Base-by-base conservation (phyloP, 2,113 vertebrate genomes). In the Pontoporia blainvillei region DNA sequence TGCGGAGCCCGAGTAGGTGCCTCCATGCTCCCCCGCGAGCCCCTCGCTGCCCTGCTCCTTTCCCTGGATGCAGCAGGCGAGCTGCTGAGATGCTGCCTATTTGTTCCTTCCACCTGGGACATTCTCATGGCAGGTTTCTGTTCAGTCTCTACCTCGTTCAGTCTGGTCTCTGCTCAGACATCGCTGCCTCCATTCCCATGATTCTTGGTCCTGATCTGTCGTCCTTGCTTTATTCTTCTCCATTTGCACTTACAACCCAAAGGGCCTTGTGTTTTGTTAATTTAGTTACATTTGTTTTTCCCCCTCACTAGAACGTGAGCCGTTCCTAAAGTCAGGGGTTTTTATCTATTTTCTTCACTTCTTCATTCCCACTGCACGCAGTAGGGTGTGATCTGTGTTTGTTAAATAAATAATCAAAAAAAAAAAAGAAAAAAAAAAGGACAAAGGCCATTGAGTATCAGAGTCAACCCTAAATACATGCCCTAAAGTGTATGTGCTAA, bases 111-210 rank as follows among this genome's bases (percentile, higher is more conserved):
- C 31, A 23, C 21, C 31, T 8, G 11, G 25, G 14, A 31, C 34
- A 2, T 6, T 27, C 54, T 49, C 4, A 0, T 1, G 17, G 6
- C 17, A 4, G 49, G 73, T 10, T 7, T 7, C 36, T 3, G 0
- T 14, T 8, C 8, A 15, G 1, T 4, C 27, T 8, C 13, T 10
- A 3, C 54, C 14, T 89, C 20, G 6, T 54, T 57, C 23, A 3
- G 36, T n/a, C 1, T 0, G 21, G 44, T 13, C 12, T 44, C 66
- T 66, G 54, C 31, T 31, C 57, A 29, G 4, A 82, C 23, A 9
- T 12, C 3, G 2, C 21, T 8, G 31, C 11, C 54, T 15, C 27
- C 1, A 1, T 64, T 62, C 46, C 36, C 8, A 2, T 1, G 29
- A 23, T 23, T 59, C 25, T 18, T 66, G 14, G 39, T 62, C 41